Percentiles rank a stretch among this genome's conserved stretches.
phyloP scores from a whole-genome alignment of 1,140 invertebrate genomes.

The Epicauta chinensis region DNA sequence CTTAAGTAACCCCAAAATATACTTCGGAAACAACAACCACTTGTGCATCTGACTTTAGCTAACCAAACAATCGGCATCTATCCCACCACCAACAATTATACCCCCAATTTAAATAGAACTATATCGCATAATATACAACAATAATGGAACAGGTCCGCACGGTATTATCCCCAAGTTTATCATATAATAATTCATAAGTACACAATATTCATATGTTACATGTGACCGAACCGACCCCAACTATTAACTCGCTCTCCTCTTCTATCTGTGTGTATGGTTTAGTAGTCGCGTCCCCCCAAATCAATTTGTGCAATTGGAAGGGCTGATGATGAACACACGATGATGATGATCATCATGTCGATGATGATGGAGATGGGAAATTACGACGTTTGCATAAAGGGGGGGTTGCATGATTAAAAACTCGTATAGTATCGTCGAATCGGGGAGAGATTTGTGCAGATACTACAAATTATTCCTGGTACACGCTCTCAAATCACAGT shows the following conservation, averaged over 20 bases:
- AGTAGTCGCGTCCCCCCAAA: conserved; percentile 25
- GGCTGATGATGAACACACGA: conserved; percentile 21
- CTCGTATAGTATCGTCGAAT: conserved; percentile 25
- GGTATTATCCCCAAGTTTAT: conserved; percentile 24
- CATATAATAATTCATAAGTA: conserved; percentile 44
- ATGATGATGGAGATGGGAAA: conserved; percentile 33
- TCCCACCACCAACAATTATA: conserved; percentile 1
- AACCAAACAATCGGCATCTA: conserved; percentile 23
- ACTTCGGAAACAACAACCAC: conserved; percentile 32
- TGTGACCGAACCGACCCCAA: conserved; percentile 33
- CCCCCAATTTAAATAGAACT: not conserved
- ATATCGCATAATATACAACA: too few relatives aligned
- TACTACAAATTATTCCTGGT: conserved; percentile 19
- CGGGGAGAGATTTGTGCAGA: conserved; percentile 22
- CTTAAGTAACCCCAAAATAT: too few relatives aligned
- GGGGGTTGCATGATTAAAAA: conserved; percentile 35
- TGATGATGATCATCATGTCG: too few relatives aligned
- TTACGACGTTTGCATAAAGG: conserved; percentile 36
- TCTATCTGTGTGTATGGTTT: conserved; percentile 15
- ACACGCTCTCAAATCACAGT: too few relatives aligned
- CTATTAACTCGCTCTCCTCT: conserved; percentile 28
- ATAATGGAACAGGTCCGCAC: conserved; percentile 6
- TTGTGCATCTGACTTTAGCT: conserved; percentile 41
- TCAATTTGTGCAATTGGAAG: conserved; percentile 39
- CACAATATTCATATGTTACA: conserved; percentile 31